Percentiles rank a stretch among this genome's conserved stretches.
Evolutionary conservation across 2,888 invertebrate genomes (phyloP).

Genomic region (Thumatha senex): DNA sequence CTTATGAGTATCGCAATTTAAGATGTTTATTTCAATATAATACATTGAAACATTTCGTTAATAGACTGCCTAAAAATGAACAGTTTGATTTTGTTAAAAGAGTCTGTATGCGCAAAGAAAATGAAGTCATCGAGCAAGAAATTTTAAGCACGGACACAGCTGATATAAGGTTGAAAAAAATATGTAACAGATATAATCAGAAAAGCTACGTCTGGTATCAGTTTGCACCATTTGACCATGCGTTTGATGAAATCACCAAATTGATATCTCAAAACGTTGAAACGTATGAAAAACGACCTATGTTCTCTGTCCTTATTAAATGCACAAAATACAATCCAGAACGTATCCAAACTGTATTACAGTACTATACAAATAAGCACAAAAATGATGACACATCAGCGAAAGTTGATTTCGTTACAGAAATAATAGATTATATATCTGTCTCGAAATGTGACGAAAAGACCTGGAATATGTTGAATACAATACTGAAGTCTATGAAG

Average conservation of each 20-base stretch:
- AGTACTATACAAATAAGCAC: conserved; percentile 50
- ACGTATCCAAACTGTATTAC: conserved; percentile 45
- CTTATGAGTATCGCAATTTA: conserved; percentile 13
- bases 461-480: conserved; percentile 56
- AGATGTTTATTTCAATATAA: conserved; percentile 38
- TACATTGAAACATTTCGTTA: conserved; percentile 45
- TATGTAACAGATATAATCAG: conserved; percentile 17
- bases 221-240: conserved; percentile 55
- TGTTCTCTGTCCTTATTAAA: conserved; percentile 49
- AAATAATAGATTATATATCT: conserved; percentile 40
- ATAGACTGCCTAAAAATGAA: conserved; percentile 48
- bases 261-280: conserved; percentile 13
- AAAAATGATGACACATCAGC: conserved; percentile 44
- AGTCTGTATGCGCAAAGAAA: conserved; percentile 51
- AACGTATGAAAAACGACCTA: conserved; percentile 16
- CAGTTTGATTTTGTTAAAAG: conserved; percentile 56
- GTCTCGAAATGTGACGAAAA: conserved; percentile 45
- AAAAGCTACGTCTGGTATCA: conserved; percentile 53
- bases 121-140: conserved; percentile 24
- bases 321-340: conserved; percentile 43
- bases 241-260: conserved; percentile 47
- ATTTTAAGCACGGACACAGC: conserved; percentile 26
- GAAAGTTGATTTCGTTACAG: conserved; percentile 46
- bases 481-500: conserved; percentile 51
- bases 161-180: conserved; percentile 28